Conservation (phyloP, 2,888 invertebrate species). For the Keiferia lycopersicella region DNA sequence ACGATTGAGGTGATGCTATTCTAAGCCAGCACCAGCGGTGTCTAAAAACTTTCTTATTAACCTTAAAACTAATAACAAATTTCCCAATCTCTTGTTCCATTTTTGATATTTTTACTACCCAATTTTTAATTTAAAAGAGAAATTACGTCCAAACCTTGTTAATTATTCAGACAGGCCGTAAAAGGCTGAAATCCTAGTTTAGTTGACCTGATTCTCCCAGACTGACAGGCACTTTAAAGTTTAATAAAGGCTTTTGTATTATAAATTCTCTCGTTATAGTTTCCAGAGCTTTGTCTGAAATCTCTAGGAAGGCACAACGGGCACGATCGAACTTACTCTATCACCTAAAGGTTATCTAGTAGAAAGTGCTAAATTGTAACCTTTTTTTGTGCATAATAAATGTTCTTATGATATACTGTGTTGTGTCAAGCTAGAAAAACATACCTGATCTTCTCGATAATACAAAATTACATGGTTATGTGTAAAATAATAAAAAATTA, state of each 20-base stretch:
- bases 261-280: background rate
- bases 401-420: no score
- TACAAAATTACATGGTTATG: no score
- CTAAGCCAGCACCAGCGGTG: background rate
- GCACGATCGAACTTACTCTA: no score
- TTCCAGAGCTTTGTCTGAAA: background rate
- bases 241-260: background rate
- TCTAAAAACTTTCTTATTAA: no score
- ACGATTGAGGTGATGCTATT: no score
- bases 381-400: no score
- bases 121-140: background rate
- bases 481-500: no score
- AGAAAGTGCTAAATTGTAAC: no score
- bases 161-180: slow-evolving; percentile 9
- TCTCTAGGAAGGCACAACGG: background rate
- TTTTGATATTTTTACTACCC: background rate
- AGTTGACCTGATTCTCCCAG: background rate
- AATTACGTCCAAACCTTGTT: background rate
- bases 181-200: slow-evolving; percentile 5
- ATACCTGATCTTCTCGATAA: no score
- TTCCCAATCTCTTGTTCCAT: background rate
- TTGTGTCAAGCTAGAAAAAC: no score
- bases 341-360: no score
- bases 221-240: background rate
- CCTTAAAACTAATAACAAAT: background rate